Conservation (phyloP, 2,888 invertebrate species). For the Helicoverpa assulta region DNA sequence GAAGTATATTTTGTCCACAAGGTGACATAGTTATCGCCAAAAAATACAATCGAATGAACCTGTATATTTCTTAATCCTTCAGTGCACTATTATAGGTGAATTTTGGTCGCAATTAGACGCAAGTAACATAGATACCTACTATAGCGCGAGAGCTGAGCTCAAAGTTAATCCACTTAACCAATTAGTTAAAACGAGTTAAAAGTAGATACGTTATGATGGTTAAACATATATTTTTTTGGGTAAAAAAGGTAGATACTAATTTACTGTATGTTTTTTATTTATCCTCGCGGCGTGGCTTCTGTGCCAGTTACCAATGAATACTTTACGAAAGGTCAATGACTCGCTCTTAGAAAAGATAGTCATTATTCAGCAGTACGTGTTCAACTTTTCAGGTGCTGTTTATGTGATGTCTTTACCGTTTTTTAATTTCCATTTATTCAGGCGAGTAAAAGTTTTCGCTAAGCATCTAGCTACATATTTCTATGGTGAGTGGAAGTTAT, state of each 20-base stretch:
- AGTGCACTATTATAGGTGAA: slow-evolving; percentile 21
- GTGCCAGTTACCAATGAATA: slow-evolving; percentile 21
- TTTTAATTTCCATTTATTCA: background rate
- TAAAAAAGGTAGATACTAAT: slow-evolving; percentile 10
- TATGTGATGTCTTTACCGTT: background rate
- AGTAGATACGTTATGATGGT: slow-evolving; percentile 25
- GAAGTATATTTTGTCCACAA: no score
- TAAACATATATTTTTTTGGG: slow-evolving; percentile 20
- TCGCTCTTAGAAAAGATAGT: slow-evolving; percentile 5
- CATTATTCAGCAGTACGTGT: slow-evolving; percentile 5
- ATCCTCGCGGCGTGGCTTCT: slow-evolving; percentile 10
- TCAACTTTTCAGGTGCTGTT: slow-evolving; percentile 15
- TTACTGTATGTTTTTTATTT: background rate
- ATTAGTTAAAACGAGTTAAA: slow-evolving; percentile 44
- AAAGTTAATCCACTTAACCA: slow-evolving; percentile 41
- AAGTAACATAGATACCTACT: slow-evolving; percentile 32
- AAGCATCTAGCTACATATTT: no score
- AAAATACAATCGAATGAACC: background rate
- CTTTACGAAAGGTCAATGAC: slow-evolving; percentile 25
- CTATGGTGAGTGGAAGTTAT: no score
- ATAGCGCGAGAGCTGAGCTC: slow-evolving; percentile 37
- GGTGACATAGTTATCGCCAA: no score
- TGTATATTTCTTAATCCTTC: slow-evolving; percentile 13
- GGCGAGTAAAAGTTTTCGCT: background rate
- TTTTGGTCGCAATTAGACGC: slow-evolving; percentile 25